Base-by-base conservation (phyloP, 2,113 vertebrate species). In the Periophthalmus modestus region DNA sequence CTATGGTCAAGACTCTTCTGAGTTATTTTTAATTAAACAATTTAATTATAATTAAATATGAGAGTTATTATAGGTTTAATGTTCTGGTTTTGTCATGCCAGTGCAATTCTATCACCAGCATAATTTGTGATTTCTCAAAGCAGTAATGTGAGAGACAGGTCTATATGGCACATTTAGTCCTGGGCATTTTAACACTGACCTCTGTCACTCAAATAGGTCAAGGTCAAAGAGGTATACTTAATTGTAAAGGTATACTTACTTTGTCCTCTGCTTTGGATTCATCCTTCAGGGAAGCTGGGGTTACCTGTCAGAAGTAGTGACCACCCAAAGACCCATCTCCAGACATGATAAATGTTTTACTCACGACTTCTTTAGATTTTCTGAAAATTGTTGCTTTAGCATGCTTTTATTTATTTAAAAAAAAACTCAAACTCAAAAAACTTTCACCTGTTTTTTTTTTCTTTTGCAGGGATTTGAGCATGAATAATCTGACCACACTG, bases 401-500 rank as follows among this genome's bases (percentile, higher is more conserved):
- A 16, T 18, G 28, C 28, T 28, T 28, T 28, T 28, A 28, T 28
- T 28, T 28, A 28, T 28, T 28, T 28, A 28, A 28, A 2, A 28
- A 16, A 14, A 50, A 3, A 16, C 48, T 50, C 5, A 18, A 50
- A 18, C 13, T 28, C 59, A 55, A n/a, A n/a, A 19, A 55, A 55
- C 19, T 55, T 11, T 77, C 57, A 28, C 73, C 62, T 78, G 19
- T 71, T 0, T 78, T 0, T 72, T n/a, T 0, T 78, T 1, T 70
- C 1, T 90, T 83, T 82, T 86, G 23, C 93, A 97, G 97, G 52
- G 96, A 97, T 90, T 95, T 98, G 90, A 98, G 96, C 81, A 98
- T 98, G 96, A 98, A 98, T 92, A 97, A 97, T 92, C 94, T 98
- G 81, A 96, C 94, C 58, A 91, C 91, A 84, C 85, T 97, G 84